A percentile compares a stretch with the other conserved stretches of the same genome.
phyloP scores from a whole-genome alignment of 2,888 invertebrate genomes.

The Clostera curtula region DNA sequence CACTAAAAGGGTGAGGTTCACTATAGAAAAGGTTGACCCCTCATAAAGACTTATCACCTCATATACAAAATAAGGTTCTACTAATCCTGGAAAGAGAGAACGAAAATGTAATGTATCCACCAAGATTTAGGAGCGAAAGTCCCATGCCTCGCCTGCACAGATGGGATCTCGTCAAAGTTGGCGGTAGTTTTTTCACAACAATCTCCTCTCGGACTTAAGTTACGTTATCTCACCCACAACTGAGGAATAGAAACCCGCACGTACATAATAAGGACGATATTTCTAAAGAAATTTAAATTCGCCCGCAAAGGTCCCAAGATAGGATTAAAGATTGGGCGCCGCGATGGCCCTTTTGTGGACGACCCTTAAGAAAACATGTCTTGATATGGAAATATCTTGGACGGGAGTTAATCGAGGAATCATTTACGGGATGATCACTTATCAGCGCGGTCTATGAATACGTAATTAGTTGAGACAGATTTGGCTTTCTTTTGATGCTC shows the following conservation, averaged over 20 bases:
- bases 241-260: conserved; percentile 73
- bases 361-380: conserved; percentile 76
- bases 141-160: conserved; percentile 29
- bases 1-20: conserved; percentile 73
- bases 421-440: conserved; percentile 65
- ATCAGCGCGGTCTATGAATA: conserved; percentile 61
- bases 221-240: conserved; percentile 72
- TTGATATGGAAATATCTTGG: conserved; percentile 74
- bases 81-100: conserved; percentile 48
- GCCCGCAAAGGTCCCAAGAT: conserved; percentile 75
- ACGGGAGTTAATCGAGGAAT: conserved; percentile 65
- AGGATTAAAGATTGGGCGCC: conserved; percentile 74
- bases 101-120: conserved; percentile 38
- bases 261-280: conserved; percentile 74
- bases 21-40: conserved; percentile 75
- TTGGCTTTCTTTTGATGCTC: conserved; percentile 8
- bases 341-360: conserved; percentile 74
- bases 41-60: conserved; percentile 76
- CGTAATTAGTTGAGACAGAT: conserved; percentile 41
- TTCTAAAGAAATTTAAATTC: conserved; percentile 76
- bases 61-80: conserved; percentile 74
- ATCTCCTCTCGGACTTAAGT: conserved; percentile 74
- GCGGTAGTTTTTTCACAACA: conserved; percentile 74
- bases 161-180: conserved; percentile 68
- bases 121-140: conserved; percentile 47